phyloP scores from a whole-genome alignment of 2,888 invertebrate species.

The Dexiosoma caninum region DNA sequence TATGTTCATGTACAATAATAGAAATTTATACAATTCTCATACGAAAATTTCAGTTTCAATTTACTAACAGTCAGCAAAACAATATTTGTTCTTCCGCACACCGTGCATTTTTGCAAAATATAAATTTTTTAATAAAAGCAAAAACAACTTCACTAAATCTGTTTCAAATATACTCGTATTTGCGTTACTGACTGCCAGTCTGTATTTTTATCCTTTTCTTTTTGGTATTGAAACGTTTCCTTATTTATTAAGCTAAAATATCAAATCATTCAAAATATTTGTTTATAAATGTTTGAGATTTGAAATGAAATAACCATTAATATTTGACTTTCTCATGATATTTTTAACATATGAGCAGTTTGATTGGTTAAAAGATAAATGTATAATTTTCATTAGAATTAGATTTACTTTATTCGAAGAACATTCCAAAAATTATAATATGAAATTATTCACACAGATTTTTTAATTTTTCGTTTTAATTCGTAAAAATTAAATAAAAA shows the following conservation, averaged over 20 bases:
- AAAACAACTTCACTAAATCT: conserved; percentile 27
- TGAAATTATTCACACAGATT: background rate
- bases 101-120: conserved; percentile 28
- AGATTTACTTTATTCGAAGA: no score
- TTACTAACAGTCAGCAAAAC: background rate
- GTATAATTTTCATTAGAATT: no score
- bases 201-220: no score
- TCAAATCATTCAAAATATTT: conserved; percentile 22
- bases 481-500: no score
- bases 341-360: background rate
- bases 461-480: no score
- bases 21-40: background rate
- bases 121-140: conserved; percentile 27
- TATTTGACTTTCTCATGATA: background rate
- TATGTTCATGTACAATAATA: background rate
- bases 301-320: no score
- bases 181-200: no score
- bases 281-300: conserved; percentile 20
- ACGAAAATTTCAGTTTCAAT: background rate
- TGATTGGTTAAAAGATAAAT: background rate
- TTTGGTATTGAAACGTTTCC: conserved; percentile 10
- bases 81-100: conserved; percentile 23
- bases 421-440: no score
- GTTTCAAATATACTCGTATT: background rate
- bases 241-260: conserved; percentile 32